Percentiles rank a stretch among this genome's conserved stretches.
phyloP scores from a whole-genome alignment of 1,140 invertebrate genomes.

The Hydropsyche tenuis region DNA sequence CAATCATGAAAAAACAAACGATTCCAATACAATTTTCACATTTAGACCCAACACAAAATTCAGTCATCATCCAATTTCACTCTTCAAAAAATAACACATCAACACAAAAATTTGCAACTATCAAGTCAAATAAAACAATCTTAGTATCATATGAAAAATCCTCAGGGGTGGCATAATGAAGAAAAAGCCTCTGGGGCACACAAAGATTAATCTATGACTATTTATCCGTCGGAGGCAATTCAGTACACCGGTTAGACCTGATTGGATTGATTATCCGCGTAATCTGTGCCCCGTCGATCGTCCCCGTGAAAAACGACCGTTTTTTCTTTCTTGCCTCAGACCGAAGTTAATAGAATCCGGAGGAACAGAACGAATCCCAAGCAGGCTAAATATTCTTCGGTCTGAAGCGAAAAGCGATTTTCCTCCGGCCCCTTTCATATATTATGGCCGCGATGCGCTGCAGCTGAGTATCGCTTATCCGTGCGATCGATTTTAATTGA shows the following conservation, averaged over 20 bases:
- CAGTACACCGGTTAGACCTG: constrained; percentile 5
- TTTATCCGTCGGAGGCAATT: constrained; percentile 16
- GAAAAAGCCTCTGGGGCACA: not conserved
- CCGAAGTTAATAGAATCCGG: constrained; percentile 18
- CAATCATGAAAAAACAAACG: too few relatives aligned
- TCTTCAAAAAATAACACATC: too few relatives aligned
- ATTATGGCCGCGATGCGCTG: not conserved
- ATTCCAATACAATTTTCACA: too few relatives aligned
- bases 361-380: constrained; percentile 12
- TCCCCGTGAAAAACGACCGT: constrained; percentile 18
- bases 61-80: too few relatives aligned
- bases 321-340: constrained; percentile 3
- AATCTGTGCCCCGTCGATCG: constrained; percentile 11
- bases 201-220: constrained; percentile 15
- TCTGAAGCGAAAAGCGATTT: constrained; percentile 5
- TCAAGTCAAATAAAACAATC: too few relatives aligned
- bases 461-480: too few relatives aligned
- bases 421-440: not conserved
- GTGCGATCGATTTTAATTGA: too few relatives aligned
- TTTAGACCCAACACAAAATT: too few relatives aligned
- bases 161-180: not conserved
- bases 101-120: too few relatives aligned
- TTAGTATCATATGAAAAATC: constrained; percentile 18
- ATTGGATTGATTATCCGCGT: constrained; percentile 28
- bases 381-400: constrained; percentile 6